A percentile compares a stretch with the other conserved stretches of the same genome.
Conservation (phyloP, 2,113 vertebrate species). For the Tetrao urogallus region DNA sequence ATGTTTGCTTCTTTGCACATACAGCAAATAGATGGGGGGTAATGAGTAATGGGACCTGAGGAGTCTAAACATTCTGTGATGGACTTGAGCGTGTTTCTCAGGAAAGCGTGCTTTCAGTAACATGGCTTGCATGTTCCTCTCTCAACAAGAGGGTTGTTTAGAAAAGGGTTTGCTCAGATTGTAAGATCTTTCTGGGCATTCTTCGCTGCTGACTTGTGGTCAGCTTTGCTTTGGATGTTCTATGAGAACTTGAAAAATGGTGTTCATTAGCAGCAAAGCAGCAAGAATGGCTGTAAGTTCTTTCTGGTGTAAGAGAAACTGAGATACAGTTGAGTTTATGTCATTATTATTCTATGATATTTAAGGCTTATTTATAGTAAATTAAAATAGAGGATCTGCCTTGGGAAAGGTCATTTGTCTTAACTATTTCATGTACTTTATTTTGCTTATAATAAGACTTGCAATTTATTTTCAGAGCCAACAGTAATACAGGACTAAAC, state of each 20-base stretch:
- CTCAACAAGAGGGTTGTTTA: background rate
- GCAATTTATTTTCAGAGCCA: background rate
- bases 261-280: background rate
- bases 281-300: background rate
- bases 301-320: background rate
- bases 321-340: background rate
- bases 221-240: background rate
- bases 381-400: background rate
- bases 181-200: background rate
- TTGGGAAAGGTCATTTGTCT: background rate
- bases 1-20: background rate
- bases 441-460: background rate
- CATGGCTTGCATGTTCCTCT: background rate
- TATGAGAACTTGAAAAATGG: background rate
- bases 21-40: background rate
- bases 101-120: background rate
- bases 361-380: background rate
- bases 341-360: background rate
- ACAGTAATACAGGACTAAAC: fast-evolving
- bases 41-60: background rate
- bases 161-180: background rate
- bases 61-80: background rate
- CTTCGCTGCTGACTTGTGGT: background rate
- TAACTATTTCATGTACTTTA: background rate
- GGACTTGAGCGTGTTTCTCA: background rate